Percentiles rank a stretch among this genome's conserved stretches.
These are phyloP conservation scores for Ictalurus furcatus DNA, from an alignment of 2,113 vertebrate genomes.

Conservation along the genomic window DNA sequence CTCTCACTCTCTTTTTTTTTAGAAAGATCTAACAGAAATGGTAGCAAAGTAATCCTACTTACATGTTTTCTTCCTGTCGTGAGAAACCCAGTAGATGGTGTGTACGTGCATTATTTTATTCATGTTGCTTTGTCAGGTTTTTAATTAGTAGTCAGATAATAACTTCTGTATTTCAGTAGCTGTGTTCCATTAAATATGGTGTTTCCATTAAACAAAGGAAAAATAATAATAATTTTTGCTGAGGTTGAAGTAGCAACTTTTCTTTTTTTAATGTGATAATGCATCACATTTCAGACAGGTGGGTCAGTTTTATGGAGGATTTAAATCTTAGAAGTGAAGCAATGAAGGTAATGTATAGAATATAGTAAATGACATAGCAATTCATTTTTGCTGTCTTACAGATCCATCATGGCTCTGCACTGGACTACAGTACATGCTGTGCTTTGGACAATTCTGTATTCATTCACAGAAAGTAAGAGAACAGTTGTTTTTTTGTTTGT, in stretches of 20 bases:
- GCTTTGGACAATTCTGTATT: conserved; percentile 55
- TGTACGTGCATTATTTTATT: conserved; percentile 7
- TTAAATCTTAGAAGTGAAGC: not conserved
- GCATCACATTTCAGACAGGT: not conserved
- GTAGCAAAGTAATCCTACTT: not conserved
- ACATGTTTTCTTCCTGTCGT: conserved; percentile 30
- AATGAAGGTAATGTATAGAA: not conserved
- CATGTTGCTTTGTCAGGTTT: not conserved
- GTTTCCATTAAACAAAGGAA: not conserved
- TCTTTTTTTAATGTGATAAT: not conserved
- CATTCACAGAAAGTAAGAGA: conserved; percentile 62
- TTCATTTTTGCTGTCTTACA: conserved; percentile 49
- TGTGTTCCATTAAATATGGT: not conserved
- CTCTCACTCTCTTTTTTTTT: not conserved
- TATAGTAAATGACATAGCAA: conserved; percentile 1
- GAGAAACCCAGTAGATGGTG: not conserved
- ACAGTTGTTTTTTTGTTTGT: not conserved
- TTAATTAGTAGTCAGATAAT: not conserved
- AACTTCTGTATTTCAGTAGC: conserved; percentile 8
- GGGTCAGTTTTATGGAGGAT: conserved; percentile 2
- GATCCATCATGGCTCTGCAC: conserved; percentile 66
- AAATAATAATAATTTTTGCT: not conserved
- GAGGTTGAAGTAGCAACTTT: not conserved
- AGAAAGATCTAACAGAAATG: conserved; percentile 17
- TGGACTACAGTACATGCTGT: conserved; percentile 59